These are phyloP conservation scores for Teleogryllus oceanicus DNA, from an alignment of 2,888 invertebrate genomes.

Conservation along the genomic window DNA sequence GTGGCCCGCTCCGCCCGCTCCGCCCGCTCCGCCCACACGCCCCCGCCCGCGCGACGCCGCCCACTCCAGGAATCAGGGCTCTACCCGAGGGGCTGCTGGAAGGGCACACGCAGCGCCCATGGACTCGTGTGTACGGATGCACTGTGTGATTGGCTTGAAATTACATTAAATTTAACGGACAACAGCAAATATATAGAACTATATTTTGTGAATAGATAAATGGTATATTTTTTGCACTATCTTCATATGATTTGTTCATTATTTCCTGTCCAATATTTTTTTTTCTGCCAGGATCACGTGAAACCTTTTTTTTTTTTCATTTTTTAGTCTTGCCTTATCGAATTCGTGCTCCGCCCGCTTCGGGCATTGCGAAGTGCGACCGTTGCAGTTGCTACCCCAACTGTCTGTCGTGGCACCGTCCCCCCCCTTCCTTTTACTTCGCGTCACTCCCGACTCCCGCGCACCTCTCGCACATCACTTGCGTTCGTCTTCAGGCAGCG, in stretches of 20 bases:
- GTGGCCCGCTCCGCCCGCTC: neutral
- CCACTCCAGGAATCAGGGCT: neutral
- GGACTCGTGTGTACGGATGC: constrained; percentile 9
- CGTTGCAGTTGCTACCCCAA: too few species aligned
- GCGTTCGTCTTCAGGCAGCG: too few species aligned
- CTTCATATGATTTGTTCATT: constrained; percentile 18
- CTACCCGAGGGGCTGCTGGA: neutral
- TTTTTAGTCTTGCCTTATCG: too few species aligned
- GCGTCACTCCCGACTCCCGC: too few species aligned
- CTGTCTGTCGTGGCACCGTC: too few species aligned
- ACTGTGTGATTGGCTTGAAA: constrained; percentile 22
- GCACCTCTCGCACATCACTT: too few species aligned
- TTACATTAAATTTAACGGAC: constrained; percentile 33
- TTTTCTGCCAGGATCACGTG: too few species aligned
- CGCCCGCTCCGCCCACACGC: neutral
- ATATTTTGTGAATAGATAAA: constrained; percentile 29
- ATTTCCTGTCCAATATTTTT: neutral
- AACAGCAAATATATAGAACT: constrained; percentile 36
- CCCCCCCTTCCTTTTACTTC: too few species aligned
- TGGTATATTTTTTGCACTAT: constrained; percentile 25
- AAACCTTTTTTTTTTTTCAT: too few species aligned
- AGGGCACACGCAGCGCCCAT: neutral
- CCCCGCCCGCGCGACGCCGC: neutral
- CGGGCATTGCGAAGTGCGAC: too few species aligned
- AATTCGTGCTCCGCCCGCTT: too few species aligned